Percentiles rank a stretch among this genome's conserved stretches.
Evolutionary conservation across 2,797 vertebrate genomes (phyloP).

Genomic region (Tangara arthus): DNA sequence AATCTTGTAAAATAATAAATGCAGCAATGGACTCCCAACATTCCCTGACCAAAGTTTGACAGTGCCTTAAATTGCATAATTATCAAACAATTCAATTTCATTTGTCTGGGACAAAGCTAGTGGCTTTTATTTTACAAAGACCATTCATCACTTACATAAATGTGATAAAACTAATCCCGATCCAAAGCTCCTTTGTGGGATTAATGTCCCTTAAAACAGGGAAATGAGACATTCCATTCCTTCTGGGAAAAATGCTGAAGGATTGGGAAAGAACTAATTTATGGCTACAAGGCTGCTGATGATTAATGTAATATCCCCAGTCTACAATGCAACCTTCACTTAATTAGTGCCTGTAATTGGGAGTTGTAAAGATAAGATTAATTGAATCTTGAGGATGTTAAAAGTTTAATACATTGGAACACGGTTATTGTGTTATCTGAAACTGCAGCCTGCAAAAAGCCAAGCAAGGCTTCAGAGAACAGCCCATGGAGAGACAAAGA

Average conservation of each 20-base stretch:
- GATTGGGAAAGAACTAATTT: slow-evolving; percentile 65
- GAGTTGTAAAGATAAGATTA: slow-evolving; percentile 84
- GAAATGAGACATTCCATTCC: slow-evolving; percentile 51
- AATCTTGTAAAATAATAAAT: slow-evolving; percentile 28
- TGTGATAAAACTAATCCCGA: slow-evolving; percentile 64
- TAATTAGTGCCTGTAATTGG: slow-evolving; percentile 82
- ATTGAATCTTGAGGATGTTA: slow-evolving; percentile 77
- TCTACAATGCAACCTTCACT: slow-evolving; percentile 73
- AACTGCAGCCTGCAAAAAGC: slow-evolving; percentile 52
- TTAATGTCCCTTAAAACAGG: slow-evolving; percentile 49
- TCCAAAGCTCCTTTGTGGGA: slow-evolving; percentile 65
- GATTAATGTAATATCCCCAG: slow-evolving; percentile 74
- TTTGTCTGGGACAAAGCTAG: slow-evolving; percentile 33
- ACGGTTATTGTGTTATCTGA: slow-evolving; percentile 67
- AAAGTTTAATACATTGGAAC: slow-evolving; percentile 73
- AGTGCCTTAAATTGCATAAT: slow-evolving; percentile 22
- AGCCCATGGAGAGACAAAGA: slow-evolving; percentile 10
- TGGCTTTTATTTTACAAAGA: slow-evolving; percentile 15
- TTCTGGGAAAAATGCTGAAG: slow-evolving; percentile 65
- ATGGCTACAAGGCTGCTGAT: slow-evolving; percentile 55
- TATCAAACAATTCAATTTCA: slow-evolving; percentile 44
- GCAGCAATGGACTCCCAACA: neutral
- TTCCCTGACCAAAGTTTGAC: neutral
- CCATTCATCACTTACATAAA: slow-evolving; percentile 65
- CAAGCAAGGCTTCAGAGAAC: neutral